Percentiles rank a stretch among this genome's conserved stretches.
These are phyloP conservation scores for Smittia sp. DNA, from an alignment of 2,888 invertebrate genomes.

Conservation along the genomic window DNA sequence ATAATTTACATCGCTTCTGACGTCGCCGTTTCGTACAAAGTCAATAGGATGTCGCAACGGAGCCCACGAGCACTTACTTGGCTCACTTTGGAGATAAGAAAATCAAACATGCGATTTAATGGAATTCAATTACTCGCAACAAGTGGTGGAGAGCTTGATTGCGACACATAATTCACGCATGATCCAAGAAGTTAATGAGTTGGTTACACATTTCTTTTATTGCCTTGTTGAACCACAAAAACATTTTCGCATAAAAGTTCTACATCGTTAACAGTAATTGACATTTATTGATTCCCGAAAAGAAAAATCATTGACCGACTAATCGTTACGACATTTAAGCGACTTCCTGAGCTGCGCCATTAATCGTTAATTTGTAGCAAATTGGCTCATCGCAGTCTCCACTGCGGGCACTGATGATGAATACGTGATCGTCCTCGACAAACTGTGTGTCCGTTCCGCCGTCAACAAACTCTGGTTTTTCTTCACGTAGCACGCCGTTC, in stretches of 20 bases:
- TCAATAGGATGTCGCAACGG: constrained; percentile 1
- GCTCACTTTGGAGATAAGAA: constrained; percentile 1
- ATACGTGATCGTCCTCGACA: constrained; percentile 48
- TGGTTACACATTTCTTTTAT: neutral
- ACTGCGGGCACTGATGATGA: constrained; percentile 52
- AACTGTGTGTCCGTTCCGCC: constrained; percentile 83
- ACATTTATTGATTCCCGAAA: too few species aligned
- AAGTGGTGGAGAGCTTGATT: neutral
- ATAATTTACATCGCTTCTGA: too few species aligned
- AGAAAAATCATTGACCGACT: too few species aligned
- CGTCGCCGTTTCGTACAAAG: too few species aligned
- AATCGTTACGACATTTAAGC: neutral
- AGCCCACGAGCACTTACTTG: constrained; percentile 20
- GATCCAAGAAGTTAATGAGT: neutral
- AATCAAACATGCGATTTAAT: constrained; percentile 21
- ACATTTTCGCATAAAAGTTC: too few species aligned
- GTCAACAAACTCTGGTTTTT: constrained; percentile 68
- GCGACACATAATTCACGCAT: neutral
- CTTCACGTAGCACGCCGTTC: constrained; percentile 50
- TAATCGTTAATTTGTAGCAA: constrained; percentile 58
- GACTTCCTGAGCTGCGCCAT: constrained; percentile 49
- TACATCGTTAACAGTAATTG: too few species aligned
- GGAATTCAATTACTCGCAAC: constrained; percentile 26
- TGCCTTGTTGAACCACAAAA: too few species aligned
- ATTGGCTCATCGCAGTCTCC: constrained; percentile 58